phyloP scores from a whole-genome alignment of 2,113 vertebrate species.

The Cairina moschata region DNA sequence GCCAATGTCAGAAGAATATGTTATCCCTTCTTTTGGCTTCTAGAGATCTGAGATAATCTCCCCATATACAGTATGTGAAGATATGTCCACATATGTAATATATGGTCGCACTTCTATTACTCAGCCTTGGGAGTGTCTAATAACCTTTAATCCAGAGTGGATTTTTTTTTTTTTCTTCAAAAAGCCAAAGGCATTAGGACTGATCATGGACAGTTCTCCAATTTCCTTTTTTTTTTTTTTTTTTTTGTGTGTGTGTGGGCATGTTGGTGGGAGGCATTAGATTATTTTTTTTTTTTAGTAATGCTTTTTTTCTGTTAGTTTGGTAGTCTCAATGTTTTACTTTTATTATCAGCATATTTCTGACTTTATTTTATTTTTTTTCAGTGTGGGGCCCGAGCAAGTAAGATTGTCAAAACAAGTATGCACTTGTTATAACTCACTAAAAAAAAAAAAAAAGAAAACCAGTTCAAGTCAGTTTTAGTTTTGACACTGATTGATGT shows the following conservation, averaged over 20 bases:
- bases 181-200: neutral
- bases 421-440: conserved; percentile 21
- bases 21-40: conserved; percentile 44
- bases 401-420: conserved; percentile 62
- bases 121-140: neutral
- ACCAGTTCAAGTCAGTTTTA: conserved; percentile 22
- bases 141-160: neutral
- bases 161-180: neutral
- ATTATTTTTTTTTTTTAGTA: neutral
- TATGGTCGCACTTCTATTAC: neutral
- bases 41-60: conserved; percentile 28
- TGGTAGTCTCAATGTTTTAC: neutral
- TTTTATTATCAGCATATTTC: conserved; percentile 28
- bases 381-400: conserved; percentile 14
- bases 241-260: neutral
- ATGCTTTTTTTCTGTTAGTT: neutral
- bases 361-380: conserved; percentile 4
- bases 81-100: neutral
- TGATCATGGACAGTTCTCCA: neutral
- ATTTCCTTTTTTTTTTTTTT: neutral
- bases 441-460: conserved; percentile 50
- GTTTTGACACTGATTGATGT: conserved; percentile 46
- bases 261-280: neutral
- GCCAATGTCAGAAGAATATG: conserved; percentile 21
- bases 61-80: neutral